Conservation (phyloP, 1,140 invertebrate species). For the Macrobrachium nipponense region DNA sequence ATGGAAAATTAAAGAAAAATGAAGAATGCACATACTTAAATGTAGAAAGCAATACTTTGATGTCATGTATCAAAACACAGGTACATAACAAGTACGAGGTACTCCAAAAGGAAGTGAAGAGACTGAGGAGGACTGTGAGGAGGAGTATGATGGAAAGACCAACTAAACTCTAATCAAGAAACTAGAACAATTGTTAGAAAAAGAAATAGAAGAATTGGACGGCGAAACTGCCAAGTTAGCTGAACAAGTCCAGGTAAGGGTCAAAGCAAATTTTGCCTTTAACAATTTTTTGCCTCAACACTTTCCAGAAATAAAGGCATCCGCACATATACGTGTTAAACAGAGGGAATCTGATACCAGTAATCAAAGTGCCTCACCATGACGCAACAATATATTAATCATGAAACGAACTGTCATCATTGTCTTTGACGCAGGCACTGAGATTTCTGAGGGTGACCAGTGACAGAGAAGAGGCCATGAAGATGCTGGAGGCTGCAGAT, state of each 20-base stretch:
- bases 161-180: slow-evolving; percentile 46
- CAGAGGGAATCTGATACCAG: not conserved
- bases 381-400: too few relatives aligned
- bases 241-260: slow-evolving; percentile 60
- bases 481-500: slow-evolving; percentile 53
- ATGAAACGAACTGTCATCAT: too few relatives aligned
- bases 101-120: slow-evolving; percentile 59
- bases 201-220: slow-evolving; percentile 60
- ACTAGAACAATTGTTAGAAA: slow-evolving; percentile 50
- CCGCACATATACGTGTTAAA: not conserved
- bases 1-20: not conserved
- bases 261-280: not conserved
- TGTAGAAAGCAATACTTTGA: not conserved
- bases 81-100: slow-evolving; percentile 63
- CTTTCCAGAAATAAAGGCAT: not conserved
- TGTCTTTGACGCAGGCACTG: slow-evolving; percentile 11
- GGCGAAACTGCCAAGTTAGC: slow-evolving; percentile 57
- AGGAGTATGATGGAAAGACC: slow-evolving; percentile 59
- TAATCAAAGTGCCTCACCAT: too few relatives aligned
- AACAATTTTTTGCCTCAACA: not conserved
- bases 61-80: not conserved
- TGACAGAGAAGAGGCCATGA: slow-evolving; percentile 55
- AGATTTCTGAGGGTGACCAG: slow-evolving; percentile 52
- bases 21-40: not conserved
- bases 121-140: slow-evolving; percentile 52